Percentiles rank a stretch among this genome's conserved stretches.
Conservation (phyloP, 2,113 vertebrate genomes). For the Petrocephalus zakoni region DNA sequence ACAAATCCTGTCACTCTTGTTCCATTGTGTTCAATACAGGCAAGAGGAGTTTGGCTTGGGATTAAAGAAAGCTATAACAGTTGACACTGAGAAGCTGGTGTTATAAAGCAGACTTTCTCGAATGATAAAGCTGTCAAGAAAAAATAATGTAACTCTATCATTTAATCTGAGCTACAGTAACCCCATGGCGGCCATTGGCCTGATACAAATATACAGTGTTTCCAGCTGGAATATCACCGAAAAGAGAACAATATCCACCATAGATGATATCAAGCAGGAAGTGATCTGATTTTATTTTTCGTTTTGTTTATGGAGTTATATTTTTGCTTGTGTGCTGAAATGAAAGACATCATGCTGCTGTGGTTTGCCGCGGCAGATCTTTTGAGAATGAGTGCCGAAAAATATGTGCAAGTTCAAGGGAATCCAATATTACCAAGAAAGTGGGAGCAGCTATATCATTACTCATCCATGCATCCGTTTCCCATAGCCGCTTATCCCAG, state of each 20-base stretch:
- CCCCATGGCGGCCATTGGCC: neutral
- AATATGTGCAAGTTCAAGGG: neutral
- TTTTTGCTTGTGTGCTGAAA: neutral
- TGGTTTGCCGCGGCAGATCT: neutral
- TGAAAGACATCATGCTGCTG: neutral
- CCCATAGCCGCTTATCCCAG: neutral
- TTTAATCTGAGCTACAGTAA: constrained; percentile 26
- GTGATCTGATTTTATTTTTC: neutral
- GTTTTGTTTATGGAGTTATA: neutral
- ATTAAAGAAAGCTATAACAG: neutral
- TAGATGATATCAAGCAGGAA: neutral
- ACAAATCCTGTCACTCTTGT: neutral
- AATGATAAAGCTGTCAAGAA: constrained; percentile 12
- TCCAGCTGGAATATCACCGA: neutral
- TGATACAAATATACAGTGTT: neutral
- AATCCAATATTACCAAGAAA: neutral
- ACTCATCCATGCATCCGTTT: neutral
- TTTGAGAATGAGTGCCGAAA: neutral
- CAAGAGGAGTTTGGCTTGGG: neutral
- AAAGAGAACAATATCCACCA: neutral
- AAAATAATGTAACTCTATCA: constrained; percentile 36
- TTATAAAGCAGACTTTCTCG: constrained; percentile 3
- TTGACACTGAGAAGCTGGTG: neutral
- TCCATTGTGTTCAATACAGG: neutral
- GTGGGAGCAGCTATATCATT: neutral